Evolutionary conservation across 2,113 vertebrate species (phyloP), one percentile per base, ranked within the genome.

Genomic region (Aythya baeri): DNA sequence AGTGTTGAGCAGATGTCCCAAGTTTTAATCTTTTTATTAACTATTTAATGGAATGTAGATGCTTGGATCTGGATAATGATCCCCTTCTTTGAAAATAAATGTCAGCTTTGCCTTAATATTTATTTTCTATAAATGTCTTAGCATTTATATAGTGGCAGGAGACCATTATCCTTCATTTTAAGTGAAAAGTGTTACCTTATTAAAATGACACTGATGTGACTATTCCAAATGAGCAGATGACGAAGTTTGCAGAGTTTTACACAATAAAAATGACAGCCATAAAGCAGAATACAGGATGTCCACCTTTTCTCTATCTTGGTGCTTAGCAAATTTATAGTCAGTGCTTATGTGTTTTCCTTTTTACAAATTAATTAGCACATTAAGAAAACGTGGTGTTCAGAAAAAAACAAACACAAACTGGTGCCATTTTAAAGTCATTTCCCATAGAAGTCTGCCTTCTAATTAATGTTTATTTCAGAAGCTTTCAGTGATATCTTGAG

Each of bases 71-170:
- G 95, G 92, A 97, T 97, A 97, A 97, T 97, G 96, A 94, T 96
- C 94, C 91, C 96, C 93, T 97, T 92, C 95, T 96, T 94, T 65
- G 94, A 97, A 97, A 97, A 96, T 97, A 97, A 97, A 98, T 98
- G 97, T 98, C 98, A 98, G 97, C 98, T 98, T 97, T 98, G 98
- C 98, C 98, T 98, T 98, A 98, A 97, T 96, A 88, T 97, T 92
- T 97, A 98, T 97, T 98, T 98, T 96, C 94, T 98, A 97, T 98
- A 97, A 97, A 98, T 98, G 98, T 97, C 94, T 97, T 96, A 97
- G 88, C 97, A 97, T 97, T 97, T 98, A 95, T 96, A 97, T 87
- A 95, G 74, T 46, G 93, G 96, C 79, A 52, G 96, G 91, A 97
- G 78, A 97, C 96, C 97, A 97, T 94, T 97, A 97, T 97, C 96